phyloP scores from a whole-genome alignment of 2,888 invertebrate species.

The Eupithecia subumbrata region DNA sequence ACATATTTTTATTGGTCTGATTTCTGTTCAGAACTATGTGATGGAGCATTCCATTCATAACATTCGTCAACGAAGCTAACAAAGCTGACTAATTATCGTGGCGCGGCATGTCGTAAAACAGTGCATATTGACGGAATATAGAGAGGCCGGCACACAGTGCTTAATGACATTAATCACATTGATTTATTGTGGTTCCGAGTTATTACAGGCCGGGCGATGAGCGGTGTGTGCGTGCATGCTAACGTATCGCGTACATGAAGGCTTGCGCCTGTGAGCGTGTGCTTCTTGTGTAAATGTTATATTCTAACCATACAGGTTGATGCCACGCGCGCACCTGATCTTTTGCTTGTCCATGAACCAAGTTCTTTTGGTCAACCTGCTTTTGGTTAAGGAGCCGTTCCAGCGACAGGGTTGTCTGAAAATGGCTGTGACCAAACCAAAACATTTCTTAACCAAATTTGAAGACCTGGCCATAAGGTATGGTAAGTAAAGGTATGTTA shows the following conservation, averaged over 20 bases:
- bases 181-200: conserved; percentile 85
- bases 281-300: conserved; percentile 78
- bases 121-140: conserved; percentile 85
- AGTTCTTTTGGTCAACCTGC: background rate
- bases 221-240: conserved; percentile 66
- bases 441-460: background rate
- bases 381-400: background rate
- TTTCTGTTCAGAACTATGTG: conserved; percentile 59
- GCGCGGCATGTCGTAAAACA: conserved; percentile 83
- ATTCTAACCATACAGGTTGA: conserved; percentile 69
- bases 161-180: conserved; percentile 85
- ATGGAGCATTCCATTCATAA: conserved; percentile 55
- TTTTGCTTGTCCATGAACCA: conserved; percentile 14
- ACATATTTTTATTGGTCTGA: conserved; percentile 66
- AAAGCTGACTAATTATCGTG: conserved; percentile 84
- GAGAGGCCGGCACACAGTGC: conserved; percentile 84
- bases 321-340: conserved; percentile 54
- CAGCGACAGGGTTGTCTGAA: background rate
- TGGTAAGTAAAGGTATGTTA: background rate
- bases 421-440: background rate
- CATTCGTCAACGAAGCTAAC: conserved; percentile 78
- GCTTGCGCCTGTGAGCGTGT: conserved; percentile 57
- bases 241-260: conserved; percentile 51
- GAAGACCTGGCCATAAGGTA: background rate
- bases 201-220: conserved; percentile 80